Conservation (phyloP, 2,888 invertebrate genomes). For the Phragmatobia fuliginosa region DNA sequence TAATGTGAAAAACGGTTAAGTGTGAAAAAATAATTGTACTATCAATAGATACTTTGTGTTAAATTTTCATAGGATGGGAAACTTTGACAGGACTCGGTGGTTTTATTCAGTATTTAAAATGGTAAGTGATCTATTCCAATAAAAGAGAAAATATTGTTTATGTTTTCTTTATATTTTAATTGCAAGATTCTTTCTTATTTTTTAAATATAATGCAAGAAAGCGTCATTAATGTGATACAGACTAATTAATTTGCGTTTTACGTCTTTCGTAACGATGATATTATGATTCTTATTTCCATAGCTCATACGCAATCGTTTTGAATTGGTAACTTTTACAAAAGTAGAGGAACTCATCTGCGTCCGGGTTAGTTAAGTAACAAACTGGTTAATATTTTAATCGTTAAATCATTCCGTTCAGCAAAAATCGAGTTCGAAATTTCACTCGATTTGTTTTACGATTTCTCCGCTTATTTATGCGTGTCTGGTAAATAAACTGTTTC, state of each 20-base stretch:
- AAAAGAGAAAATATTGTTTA: not conserved
- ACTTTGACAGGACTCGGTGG: slow-evolving; percentile 72
- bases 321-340: slow-evolving; percentile 59
- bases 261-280: slow-evolving; percentile 51
- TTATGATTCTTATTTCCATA: slow-evolving; percentile 56
- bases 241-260: slow-evolving; percentile 44
- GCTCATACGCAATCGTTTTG: slow-evolving; percentile 51
- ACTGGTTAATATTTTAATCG: slow-evolving; percentile 69
- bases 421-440: slow-evolving; percentile 62
- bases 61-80: slow-evolving; percentile 73
- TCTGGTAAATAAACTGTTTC: slow-evolving; percentile 19
- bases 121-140: slow-evolving; percentile 66
- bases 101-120: slow-evolving; percentile 70
- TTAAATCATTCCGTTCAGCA: slow-evolving; percentile 55
- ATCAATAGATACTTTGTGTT: slow-evolving; percentile 65
- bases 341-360: slow-evolving; percentile 51
- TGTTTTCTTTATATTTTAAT: slow-evolving; percentile 5
- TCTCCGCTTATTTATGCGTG: slow-evolving; percentile 49
- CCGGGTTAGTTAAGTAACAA: slow-evolving; percentile 68
- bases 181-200: slow-evolving; percentile 23
- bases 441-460: slow-evolving; percentile 64
- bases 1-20: slow-evolving; percentile 76
- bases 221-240: slow-evolving; percentile 30
- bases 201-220: slow-evolving; percentile 35
- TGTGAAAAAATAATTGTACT: slow-evolving; percentile 50